Evolutionary conservation across 2,888 invertebrate species (phyloP).

Genomic region (Cheiracanthium punctorium): DNA sequence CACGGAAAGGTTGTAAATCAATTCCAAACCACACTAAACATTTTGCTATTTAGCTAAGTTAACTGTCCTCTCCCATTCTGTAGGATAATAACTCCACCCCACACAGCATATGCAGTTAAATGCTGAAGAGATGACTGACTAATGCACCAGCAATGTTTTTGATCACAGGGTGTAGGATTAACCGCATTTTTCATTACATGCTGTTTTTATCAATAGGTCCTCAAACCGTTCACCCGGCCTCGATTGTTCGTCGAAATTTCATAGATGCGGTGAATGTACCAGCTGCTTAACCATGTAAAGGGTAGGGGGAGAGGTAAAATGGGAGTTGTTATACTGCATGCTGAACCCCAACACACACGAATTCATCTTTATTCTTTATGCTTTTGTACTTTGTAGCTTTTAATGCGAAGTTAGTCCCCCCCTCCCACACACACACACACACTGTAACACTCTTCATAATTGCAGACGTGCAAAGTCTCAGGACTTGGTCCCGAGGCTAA

Average conservation of each 20-base stretch:
- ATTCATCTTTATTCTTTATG: slow-evolving; percentile 7
- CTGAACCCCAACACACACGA: slow-evolving; percentile 19
- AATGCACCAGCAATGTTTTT: slow-evolving; percentile 3
- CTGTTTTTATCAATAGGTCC: slow-evolving; percentile 13
- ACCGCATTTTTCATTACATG: slow-evolving; percentile 34
- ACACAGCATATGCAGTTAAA: too few species aligned
- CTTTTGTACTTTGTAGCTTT: background rate
- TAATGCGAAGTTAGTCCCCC: background rate
- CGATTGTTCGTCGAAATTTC: slow-evolving; percentile 20
- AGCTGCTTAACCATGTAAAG: background rate
- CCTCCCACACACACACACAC: too few species aligned
- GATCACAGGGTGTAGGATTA: slow-evolving; percentile 26
- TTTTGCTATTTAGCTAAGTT: too few species aligned
- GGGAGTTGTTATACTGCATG: slow-evolving; percentile 33
- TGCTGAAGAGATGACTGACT: background rate
- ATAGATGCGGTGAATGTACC: slow-evolving; percentile 24
- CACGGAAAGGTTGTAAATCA: too few species aligned
- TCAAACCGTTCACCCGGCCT: background rate
- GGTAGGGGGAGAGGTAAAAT: slow-evolving; percentile 20
- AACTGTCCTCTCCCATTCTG: too few species aligned
- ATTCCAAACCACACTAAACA: too few species aligned
- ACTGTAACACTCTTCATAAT: too few species aligned
- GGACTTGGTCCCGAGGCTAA: too few species aligned
- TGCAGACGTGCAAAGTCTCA: too few species aligned
- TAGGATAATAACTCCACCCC: too few species aligned